A percentile compares a stretch with the other conserved stretches of the same genome.
These are phyloP conservation scores for Gari tellinella DNA, from an alignment of 2,888 invertebrate genomes.

Conservation along the genomic window DNA sequence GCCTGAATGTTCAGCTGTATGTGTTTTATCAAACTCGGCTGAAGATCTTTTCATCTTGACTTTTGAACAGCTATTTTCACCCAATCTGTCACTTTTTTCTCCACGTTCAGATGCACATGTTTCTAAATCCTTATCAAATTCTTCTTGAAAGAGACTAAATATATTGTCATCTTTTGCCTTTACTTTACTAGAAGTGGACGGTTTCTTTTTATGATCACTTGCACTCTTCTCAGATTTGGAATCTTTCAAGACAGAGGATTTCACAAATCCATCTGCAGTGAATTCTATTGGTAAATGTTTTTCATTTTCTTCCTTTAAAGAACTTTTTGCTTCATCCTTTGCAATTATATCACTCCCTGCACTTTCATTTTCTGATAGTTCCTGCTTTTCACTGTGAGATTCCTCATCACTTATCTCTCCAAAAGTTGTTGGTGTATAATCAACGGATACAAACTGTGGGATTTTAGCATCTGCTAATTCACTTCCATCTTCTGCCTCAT, in stretches of 20 bases:
- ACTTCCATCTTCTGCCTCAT: constrained; percentile 42
- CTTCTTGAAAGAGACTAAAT: constrained; percentile 49
- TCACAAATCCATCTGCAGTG: constrained; percentile 56
- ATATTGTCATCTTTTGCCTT: constrained; percentile 36
- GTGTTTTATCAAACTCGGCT: no score
- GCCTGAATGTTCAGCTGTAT: neutral
- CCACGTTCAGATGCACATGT: constrained; percentile 1
- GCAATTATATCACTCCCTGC: constrained; percentile 19
- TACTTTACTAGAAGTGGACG: neutral
- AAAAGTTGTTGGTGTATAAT: constrained; percentile 53
- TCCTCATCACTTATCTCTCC: constrained; percentile 66
- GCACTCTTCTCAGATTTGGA: constrained; percentile 1
- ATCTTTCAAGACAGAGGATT: constrained; percentile 19
- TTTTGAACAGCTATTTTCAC: neutral
- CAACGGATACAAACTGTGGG: constrained; percentile 55
- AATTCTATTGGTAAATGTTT: constrained; percentile 51
- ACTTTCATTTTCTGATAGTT: constrained; percentile 49
- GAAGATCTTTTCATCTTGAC: no score
- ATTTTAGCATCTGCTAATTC: constrained; percentile 46
- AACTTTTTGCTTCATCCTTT: neutral
- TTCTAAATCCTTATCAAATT: constrained; percentile 52
- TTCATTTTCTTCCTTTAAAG: constrained; percentile 3
- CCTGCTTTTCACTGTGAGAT: constrained; percentile 34
- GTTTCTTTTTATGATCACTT: constrained; percentile 4
- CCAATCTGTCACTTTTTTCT: constrained; percentile 3